These are phyloP conservation scores for Stratiolaelaps scimitus DNA, from an alignment of 1,140 invertebrate genomes.

Conservation along the genomic window DNA sequence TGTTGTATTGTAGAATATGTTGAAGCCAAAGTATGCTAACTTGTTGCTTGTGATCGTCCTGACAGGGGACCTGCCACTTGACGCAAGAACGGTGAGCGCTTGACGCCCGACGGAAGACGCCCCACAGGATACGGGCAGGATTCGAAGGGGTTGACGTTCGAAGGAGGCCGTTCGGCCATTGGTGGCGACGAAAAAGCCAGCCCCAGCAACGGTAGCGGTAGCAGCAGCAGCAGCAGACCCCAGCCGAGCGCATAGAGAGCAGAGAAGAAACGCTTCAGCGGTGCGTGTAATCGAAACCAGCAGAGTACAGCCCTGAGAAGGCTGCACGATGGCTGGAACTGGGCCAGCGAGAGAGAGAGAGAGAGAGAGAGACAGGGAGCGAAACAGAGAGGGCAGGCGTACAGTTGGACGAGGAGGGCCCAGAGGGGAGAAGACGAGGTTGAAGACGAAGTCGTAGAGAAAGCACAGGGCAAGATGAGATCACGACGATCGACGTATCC, in stretches of 20 bases:
- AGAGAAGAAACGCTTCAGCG: slow-evolving; percentile 5
- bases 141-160: no score
- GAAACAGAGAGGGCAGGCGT: neutral
- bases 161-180: no score
- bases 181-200: no score
- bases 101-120: no score
- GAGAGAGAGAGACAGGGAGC: neutral
- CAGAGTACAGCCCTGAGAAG: neutral
- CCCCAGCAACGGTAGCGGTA: slow-evolving; percentile 6
- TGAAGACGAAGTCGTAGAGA: neutral
- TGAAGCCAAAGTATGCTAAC: no score
- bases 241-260: neutral
- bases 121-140: no score
- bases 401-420: neutral
- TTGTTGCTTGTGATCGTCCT: no score
- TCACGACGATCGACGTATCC: no score
- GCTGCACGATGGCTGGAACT: neutral
- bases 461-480: neutral
- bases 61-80: no score
- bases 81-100: no score
- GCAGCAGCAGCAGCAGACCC: neutral
- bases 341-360: neutral
- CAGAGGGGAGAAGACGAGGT: neutral
- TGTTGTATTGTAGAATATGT: no score
- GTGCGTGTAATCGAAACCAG: slow-evolving; percentile 25